phyloP scores from a whole-genome alignment of 2,113 vertebrate genomes.

The Calyptomena viridis region DNA sequence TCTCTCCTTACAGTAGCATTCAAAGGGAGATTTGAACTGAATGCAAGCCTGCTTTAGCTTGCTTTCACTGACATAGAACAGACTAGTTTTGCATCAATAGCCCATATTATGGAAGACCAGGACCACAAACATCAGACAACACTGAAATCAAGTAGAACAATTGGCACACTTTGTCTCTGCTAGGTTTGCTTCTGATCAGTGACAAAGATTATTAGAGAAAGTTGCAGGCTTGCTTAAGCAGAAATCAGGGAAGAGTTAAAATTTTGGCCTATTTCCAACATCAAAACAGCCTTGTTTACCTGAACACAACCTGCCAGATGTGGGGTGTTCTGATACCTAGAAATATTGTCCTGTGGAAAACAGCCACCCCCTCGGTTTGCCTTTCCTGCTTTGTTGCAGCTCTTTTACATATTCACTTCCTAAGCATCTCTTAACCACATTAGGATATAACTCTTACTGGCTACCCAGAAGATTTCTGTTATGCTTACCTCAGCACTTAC shows the following conservation, averaged over 20 bases:
- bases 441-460: not conserved
- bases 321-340: not conserved
- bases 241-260: not conserved
- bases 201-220: not conserved
- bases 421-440: not conserved
- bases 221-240: not conserved
- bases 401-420: conserved; percentile 9
- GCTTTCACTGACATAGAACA: not conserved
- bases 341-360: not conserved
- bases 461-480: not conserved
- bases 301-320: not conserved
- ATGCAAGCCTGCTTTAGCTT: not conserved
- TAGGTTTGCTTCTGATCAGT: not conserved
- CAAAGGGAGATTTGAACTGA: not conserved
- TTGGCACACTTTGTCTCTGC: not conserved
- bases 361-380: not conserved
- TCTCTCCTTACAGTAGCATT: not conserved
- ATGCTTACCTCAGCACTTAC: not conserved
- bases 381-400: not conserved
- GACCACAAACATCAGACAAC: not conserved
- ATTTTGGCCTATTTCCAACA: not conserved
- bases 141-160: not conserved
- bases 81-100: not conserved
- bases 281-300: not conserved
- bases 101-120: not conserved